phyloP scores from a whole-genome alignment of 2,113 vertebrate genomes.

The Panurus biarmicus region DNA sequence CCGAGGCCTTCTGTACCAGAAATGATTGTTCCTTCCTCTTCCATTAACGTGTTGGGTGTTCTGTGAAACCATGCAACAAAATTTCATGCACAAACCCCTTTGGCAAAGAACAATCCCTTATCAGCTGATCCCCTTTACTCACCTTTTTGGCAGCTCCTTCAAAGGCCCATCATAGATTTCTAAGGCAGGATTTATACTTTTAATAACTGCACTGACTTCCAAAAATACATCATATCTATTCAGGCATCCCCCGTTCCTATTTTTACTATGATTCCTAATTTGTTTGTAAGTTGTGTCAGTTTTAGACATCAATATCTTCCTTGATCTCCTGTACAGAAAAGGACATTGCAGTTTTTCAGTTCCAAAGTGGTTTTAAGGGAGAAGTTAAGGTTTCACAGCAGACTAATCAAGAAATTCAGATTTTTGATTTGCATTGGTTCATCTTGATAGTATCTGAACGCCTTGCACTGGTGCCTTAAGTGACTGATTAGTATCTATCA shows the following conservation, averaged over 20 bases:
- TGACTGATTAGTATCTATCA: not conserved
- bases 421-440: not conserved
- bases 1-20: not conserved
- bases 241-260: not conserved
- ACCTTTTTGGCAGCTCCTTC: not conserved
- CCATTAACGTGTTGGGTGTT: not conserved
- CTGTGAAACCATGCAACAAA: not conserved
- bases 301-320: not conserved
- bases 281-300: not conserved
- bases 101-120: not conserved
- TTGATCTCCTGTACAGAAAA: not conserved
- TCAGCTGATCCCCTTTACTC: not conserved
- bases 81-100: not conserved
- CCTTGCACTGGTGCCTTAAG: not conserved
- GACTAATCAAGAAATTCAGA: not conserved
- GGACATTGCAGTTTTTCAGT: not conserved
- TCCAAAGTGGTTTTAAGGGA: not conserved
- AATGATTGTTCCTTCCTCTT: not conserved
- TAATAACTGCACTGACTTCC: not conserved
- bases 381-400: not conserved
- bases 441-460: not conserved
- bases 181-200: not conserved
- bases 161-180: not conserved
- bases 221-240: not conserved
- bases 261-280: not conserved